Evolutionary conservation across 1,140 invertebrate species (phyloP).

Genomic region (Hypothenemus hampei): DNA sequence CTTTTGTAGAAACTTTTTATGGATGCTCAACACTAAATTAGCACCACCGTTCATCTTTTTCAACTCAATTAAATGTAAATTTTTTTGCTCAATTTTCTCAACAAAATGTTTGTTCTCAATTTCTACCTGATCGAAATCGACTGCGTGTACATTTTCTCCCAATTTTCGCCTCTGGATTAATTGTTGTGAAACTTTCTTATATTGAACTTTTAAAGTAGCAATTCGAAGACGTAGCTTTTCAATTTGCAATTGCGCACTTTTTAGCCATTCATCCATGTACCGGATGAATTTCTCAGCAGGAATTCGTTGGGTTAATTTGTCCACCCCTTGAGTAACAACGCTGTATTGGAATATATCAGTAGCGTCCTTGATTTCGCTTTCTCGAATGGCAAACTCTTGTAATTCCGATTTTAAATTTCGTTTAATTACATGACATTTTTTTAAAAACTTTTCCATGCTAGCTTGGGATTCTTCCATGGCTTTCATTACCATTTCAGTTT

Average conservation of each 20-base stretch:
- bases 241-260: slow-evolving; percentile 37
- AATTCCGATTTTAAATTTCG: slow-evolving; percentile 40
- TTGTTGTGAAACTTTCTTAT: slow-evolving; percentile 39
- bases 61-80: slow-evolving; percentile 40
- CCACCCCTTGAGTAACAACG: slow-evolving; percentile 39
- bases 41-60: slow-evolving; percentile 45
- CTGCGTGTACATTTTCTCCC: slow-evolving; percentile 44
- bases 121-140: slow-evolving; percentile 49
- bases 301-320: slow-evolving; percentile 45
- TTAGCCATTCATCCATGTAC: slow-evolving; percentile 47
- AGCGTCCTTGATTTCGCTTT: slow-evolving; percentile 35
- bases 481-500: slow-evolving; percentile 37
- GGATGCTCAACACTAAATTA: slow-evolving; percentile 34
- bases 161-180: slow-evolving; percentile 43
- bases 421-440: slow-evolving; percentile 32
- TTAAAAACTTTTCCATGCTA: slow-evolving; percentile 27
- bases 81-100: slow-evolving; percentile 45
- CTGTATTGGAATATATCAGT: slow-evolving; percentile 42
- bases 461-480: slow-evolving; percentile 37
- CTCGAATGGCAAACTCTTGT: slow-evolving; percentile 41
- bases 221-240: slow-evolving; percentile 46
- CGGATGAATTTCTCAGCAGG: slow-evolving; percentile 46
- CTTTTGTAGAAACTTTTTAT: slow-evolving; percentile 37
- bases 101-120: slow-evolving; percentile 47
- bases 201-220: slow-evolving; percentile 39